Evolutionary conservation across 2,888 invertebrate genomes (phyloP), one percentile per base, ranked within the genome.

Genomic region (Plagiodera versicolora): DNA sequence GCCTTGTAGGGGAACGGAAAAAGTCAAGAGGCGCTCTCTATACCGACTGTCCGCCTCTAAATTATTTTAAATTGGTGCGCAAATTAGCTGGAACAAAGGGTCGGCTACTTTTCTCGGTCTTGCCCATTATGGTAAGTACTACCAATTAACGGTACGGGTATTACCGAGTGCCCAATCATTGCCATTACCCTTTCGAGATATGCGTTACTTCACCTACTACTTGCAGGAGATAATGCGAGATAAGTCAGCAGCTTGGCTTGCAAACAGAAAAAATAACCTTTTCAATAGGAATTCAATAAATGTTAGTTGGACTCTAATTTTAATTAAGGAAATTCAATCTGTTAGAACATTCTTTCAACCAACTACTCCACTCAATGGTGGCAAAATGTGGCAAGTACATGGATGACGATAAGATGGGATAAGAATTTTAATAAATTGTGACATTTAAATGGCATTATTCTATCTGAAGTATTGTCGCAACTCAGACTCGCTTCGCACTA

Each of bases 21-120:
- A 39, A n/a, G 39, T 8, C 1, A 39, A 14, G 14, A 39, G 39
- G 32, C 32, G 32, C 30, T 14, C 57, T 55, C 57, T 49, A 32
- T 49, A 50, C 55, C 68, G 69, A 70, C 69, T 70, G 69, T 70
- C 66, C 64, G 65, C 60, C 62, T 64, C 64, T 67, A 70, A 70
- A 72, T 71, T 71, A 70, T 70, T 71, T 71, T 70, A 70, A 72
- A 72, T 70, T 70, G 69, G 71, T 65, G 68, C 70, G 68, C 72
- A 68, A 73, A 73, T 73, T 73, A 71, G 71, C 69, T 63, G 58
- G 66, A 67, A 72, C 72, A 72, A 72, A 72, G 72, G 70, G 61
- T 64, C 60, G 66, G 63, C 65, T 66, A 64, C 64, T 60, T 63
- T 65, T 58, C 66, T 58, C 65, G 57, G n/a, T 56, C 61, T 45